Base-by-base conservation (phyloP, 2,113 vertebrate genomes). In the Vidua macroura region DNA sequence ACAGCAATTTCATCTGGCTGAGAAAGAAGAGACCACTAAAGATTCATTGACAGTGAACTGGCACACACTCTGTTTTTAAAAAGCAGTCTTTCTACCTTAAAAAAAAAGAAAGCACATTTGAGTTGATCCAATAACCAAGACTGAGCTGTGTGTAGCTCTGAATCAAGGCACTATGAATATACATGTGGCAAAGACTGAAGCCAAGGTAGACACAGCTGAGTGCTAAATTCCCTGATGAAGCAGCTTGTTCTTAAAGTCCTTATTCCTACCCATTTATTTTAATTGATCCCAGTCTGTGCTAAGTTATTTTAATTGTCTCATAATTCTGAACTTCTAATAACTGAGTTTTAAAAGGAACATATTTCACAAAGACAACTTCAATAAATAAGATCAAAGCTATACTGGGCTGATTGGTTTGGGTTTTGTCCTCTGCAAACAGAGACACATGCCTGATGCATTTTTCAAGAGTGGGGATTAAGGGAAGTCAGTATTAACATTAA, bases 231-330 rank as follows among this genome's bases (percentile, higher is more conserved):
- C 79, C 86, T 77, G 86, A 44, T 83, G 93, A 96, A 93, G 76
- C 39, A 94, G 86, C 68, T 93, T 96, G 44, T 87, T 96, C 87
- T 15, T 22, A 41, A 90, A 96, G 76, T 79, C 74, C 85, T 95
- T n/a, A 89, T 87, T 85, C 90, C 59, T 92, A 64, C 41, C 83
- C 92, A 95, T 96, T 95, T 90, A 95, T 97, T 97, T 96, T 97
- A 97, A 97, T 96, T 97, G 95, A 96, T 96, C 91, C 80, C 62
- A 77, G 62, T 52, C 91, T 95, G 64, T 91, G 69, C 88, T 96
- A 77, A 93, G 81, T 88, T 91, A 95, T 92, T 95, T 95, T 96
- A 98, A 97, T 93, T 66, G 85, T 86, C 90, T 96, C 93, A 75
- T 97, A 97, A 97, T 93, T 96, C 89, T 93, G 83, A 82, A 72